phyloP scores from a whole-genome alignment of 1,140 invertebrate genomes.

The Phortica variegata region DNA sequence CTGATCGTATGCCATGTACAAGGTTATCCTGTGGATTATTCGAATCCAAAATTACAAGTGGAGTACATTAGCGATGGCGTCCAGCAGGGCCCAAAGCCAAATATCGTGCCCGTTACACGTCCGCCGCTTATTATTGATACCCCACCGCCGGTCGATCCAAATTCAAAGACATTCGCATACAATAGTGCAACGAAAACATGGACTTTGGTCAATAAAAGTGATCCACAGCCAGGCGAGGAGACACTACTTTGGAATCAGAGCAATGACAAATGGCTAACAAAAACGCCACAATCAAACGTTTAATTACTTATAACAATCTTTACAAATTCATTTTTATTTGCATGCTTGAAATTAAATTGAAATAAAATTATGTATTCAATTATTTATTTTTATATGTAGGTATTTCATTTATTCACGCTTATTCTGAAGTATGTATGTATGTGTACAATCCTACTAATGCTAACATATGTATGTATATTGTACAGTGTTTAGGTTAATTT shows the following conservation, averaged over 20 bases:
- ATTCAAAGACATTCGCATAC: conserved; percentile 42
- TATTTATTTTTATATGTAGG: too few relatives aligned
- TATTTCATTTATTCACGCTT: too few relatives aligned
- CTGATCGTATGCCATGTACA: conserved; percentile 4
- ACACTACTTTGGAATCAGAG: conserved; percentile 46
- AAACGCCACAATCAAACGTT: conserved; percentile 58
- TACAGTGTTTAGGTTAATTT: too few relatives aligned
- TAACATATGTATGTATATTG: too few relatives aligned
- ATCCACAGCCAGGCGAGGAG: conserved; percentile 30
- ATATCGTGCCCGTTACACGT: conserved; percentile 31
- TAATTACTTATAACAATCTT: too few relatives aligned
- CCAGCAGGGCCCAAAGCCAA: conserved; percentile 16
- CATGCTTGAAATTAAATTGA: too few relatives aligned
- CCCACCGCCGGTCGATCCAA: conserved; percentile 25
- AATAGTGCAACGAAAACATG: conserved; percentile 36
- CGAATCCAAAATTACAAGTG: conserved; percentile 44
- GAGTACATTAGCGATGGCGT: conserved; percentile 33
- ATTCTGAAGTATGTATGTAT: too few relatives aligned
- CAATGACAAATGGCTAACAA: conserved; percentile 49
- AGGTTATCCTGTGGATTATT: conserved; percentile 18
- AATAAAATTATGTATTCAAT: too few relatives aligned
- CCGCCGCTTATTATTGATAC: conserved; percentile 34
- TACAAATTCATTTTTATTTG: too few relatives aligned
- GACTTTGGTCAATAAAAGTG: conserved; percentile 23
- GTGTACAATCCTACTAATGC: too few relatives aligned